Evolutionary conservation across 2,888 invertebrate species (phyloP), one percentile per base, ranked within the genome.

Genomic region (Lithophane socia): DNA sequence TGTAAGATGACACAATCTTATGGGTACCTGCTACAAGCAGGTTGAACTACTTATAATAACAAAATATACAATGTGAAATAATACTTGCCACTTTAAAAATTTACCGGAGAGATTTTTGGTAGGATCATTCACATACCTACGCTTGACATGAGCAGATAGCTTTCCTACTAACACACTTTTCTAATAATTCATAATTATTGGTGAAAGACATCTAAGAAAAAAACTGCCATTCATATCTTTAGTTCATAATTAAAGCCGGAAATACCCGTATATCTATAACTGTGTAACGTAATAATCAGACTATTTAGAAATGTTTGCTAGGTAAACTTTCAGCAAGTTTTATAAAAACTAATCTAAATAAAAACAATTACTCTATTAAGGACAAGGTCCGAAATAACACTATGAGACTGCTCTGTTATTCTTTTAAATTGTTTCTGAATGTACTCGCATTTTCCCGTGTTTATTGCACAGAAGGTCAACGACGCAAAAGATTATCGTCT

Each of bases 1-100:
- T 93, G 87, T 86, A 90, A 89, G 91, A 93, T 92, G 93, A 90
- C 92, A 93, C 93, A 93, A 94, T 90, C 81, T 79, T 86, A 82
- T 83, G 76, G 65, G 67, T 82, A 81, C 71, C 76, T 82, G 81
- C 75, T 83, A 77, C 72, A 24, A 24, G 67, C 24, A 79, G 79
- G 79, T 82, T 79, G 70, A 66, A 75, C 1, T 29, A 24, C 18
- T 12, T 52, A 61, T 56, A 65, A 18, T 5, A 37, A 37, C 4
- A 69, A 54, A 73, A 71, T 52, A 77, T 72, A 69, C 47, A 69
- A 82, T 65, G 56, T 24, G 44, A 71, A 47, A 67, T 44, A 58
- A 29, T 18, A 9, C 54, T 65, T 61, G 29, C 54, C 44, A 61
- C 29, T 54, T 5, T 47, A 56, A 58, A 42, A 75, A 24, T 66